These are phyloP conservation scores for Alitta virens DNA, from an alignment of 2,888 invertebrate species.

Conservation along the genomic window DNA sequence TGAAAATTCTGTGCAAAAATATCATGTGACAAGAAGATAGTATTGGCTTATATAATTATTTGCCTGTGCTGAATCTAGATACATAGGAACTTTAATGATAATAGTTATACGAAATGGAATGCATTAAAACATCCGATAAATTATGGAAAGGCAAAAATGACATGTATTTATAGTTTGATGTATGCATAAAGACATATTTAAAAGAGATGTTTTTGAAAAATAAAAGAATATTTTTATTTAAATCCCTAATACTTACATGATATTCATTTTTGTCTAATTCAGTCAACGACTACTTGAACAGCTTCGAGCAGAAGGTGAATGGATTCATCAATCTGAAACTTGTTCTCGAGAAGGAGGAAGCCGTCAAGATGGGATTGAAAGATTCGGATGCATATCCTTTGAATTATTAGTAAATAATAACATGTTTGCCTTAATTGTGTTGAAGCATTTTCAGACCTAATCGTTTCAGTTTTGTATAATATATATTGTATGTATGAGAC, in stretches of 20 bases:
- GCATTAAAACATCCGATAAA: too few species aligned
- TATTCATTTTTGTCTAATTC: conserved; percentile 10
- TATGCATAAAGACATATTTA: too few species aligned
- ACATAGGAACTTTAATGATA: too few species aligned
- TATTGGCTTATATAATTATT: too few species aligned
- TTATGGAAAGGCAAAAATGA: too few species aligned
- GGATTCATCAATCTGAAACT: conserved; percentile 80
- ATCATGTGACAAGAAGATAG: too few species aligned
- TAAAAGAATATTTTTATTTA: not conserved
- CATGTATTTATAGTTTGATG: too few species aligned
- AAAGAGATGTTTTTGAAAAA: not conserved
- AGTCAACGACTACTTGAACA: conserved; percentile 60
- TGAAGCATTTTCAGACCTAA: not conserved
- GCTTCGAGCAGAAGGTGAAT: conserved; percentile 88
- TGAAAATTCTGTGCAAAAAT: too few species aligned
- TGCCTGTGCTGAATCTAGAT: too few species aligned
- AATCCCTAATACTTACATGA: too few species aligned
- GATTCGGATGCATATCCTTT: conserved; percentile 63
- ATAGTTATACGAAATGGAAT: too few species aligned
- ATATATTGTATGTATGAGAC: too few species aligned
- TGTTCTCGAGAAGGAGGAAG: conserved; percentile 70
- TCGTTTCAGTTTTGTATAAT: not conserved
- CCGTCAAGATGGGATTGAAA: conserved; percentile 81
- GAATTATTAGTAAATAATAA: not conserved
- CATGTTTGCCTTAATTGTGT: not conserved